Conservation (phyloP, 2,888 invertebrate genomes). For the Oegoconia quadripuncta region DNA sequence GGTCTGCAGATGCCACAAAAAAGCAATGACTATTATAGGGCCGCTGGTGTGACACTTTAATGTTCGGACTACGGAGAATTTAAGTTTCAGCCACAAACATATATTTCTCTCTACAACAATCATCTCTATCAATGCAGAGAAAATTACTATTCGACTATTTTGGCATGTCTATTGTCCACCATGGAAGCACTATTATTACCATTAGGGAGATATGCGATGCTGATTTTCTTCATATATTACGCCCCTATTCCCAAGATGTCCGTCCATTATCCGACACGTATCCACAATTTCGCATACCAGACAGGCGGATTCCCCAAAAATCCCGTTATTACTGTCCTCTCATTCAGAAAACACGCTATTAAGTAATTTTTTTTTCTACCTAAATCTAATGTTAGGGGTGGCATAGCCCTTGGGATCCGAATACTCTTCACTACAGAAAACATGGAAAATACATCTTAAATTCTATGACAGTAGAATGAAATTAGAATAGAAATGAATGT, state of each 20-base stretch:
- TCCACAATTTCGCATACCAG: neutral
- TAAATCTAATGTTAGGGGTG: constrained; percentile 71
- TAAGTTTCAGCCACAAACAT: too few relatives aligned
- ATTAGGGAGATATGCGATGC: too few relatives aligned
- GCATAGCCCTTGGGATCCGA: constrained; percentile 58
- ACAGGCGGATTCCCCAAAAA: constrained; percentile 8
- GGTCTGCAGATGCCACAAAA: too few relatives aligned
- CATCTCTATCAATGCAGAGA: too few relatives aligned
- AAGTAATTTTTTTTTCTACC: constrained; percentile 71
- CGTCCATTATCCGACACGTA: neutral
- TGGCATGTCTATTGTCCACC: too few relatives aligned
- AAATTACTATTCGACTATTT: too few relatives aligned
- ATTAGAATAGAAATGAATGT: constrained; percentile 17
- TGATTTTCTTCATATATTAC: too few relatives aligned
- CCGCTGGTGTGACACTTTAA: too few relatives aligned
- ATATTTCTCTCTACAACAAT: too few relatives aligned
- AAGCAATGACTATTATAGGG: too few relatives aligned
- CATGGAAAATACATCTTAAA: constrained; percentile 30
- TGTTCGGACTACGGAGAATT: too few relatives aligned
- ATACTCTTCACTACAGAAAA: constrained; percentile 4
- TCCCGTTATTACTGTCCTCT: constrained; percentile 24
- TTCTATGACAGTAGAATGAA: constrained; percentile 17
- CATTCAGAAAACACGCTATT: constrained; percentile 75
- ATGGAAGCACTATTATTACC: too few relatives aligned
- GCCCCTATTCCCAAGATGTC: neutral